Base-by-base conservation (phyloP, 2,113 vertebrate genomes). In the Apistogramma diplotaenia region DNA sequence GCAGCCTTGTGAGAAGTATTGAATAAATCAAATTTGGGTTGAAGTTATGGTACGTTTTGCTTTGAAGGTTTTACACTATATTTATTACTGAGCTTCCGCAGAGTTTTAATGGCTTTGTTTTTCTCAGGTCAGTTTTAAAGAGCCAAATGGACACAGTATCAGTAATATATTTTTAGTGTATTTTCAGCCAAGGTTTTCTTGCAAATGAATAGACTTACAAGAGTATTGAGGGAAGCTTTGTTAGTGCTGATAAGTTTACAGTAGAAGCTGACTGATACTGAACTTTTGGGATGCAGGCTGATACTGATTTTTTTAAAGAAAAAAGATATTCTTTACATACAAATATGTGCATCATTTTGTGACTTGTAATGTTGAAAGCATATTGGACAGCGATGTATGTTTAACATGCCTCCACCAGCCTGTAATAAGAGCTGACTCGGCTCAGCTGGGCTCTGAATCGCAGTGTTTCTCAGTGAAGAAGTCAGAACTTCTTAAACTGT, bases 41-140 rank as follows among this genome's bases (percentile, higher is more conserved):
- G n/a, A 60, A 19, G 12, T 35, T 51, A 3, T 67, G 54, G 6
- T 23, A 4, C 21, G 58, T 65, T 55, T 74, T 54, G n/a, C 51
- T 75, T 72, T 70, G 55, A 73, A 40, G 72, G 10, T 70, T 87
- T 87, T 81, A 61, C 8, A 46, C 40, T 72, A 15, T 79, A 67
- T 79, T 85, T 83, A 71, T 83, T 75, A 6, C n/a, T 25, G 5
- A 37, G 25, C 9, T 89, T 85, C 6, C 13, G 35, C 35, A 31
- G 33, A 54, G 55, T 16, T 27, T 56, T 82, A 53, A 55, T 56
- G 54, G 31, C 51, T 54, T 40, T 46, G 4, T 74, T 87, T 29
- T 62, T 3, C 70, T 85, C 54, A 58, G 74, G 82, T 79, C 59
- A 60, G 16, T 58, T 61, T 67, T 61, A 43, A 49, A 79, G 18